Conservation (phyloP, 2,888 invertebrate species). For the Callinectes sapidus region DNA sequence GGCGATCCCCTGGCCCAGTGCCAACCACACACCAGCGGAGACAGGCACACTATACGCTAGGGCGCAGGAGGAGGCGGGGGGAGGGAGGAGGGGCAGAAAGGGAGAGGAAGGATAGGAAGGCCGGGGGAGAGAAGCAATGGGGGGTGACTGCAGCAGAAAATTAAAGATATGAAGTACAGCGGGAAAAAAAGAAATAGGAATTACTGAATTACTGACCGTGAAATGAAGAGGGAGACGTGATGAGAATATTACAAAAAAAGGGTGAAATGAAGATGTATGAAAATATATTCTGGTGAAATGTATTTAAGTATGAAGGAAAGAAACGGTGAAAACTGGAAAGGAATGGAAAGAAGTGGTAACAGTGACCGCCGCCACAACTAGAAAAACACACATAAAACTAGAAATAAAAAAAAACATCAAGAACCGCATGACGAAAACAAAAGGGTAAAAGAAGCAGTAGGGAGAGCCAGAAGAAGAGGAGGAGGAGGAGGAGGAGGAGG, state of each 20-base stretch:
- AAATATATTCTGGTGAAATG: neutral
- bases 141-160: constrained; percentile 9
- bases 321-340: neutral
- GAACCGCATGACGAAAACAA: neutral
- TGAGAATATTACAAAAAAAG: neutral
- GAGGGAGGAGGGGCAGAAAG: neutral
- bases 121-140: neutral
- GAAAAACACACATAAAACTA: neutral
- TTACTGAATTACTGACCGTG: neutral
- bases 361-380: neutral
- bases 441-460: neutral
- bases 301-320: neutral
- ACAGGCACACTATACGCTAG: constrained; percentile 34
- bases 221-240: neutral
- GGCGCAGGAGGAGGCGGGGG: neutral
- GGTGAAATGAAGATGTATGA: neutral
- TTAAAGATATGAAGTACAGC: constrained; percentile 3
- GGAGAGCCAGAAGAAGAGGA: neutral
- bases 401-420: neutral
- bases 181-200: neutral
- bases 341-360: neutral
- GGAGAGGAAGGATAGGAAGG: neutral
- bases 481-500: neutral
- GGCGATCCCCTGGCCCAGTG: constrained; percentile 40
- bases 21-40: constrained; percentile 43